Evolutionary conservation across 1,140 invertebrate species (phyloP).

Genomic region (Diprion similis): DNA sequence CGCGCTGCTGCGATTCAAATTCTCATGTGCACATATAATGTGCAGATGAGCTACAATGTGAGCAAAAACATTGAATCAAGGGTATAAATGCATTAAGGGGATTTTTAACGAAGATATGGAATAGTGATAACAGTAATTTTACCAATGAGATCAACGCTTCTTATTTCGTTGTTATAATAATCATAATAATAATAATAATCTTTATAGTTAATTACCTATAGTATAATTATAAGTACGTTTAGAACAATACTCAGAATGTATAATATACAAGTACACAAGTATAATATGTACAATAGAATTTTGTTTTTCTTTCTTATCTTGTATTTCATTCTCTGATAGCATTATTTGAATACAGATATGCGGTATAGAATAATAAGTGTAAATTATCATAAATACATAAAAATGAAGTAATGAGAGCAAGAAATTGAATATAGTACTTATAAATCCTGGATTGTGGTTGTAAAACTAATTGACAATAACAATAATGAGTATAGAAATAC

Average conservation of each 20-base stretch:
- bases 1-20: no score
- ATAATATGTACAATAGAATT: not conserved
- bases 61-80: no score
- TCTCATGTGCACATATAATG: no score
- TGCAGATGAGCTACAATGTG: no score
- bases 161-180: not conserved
- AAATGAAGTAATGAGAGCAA: not conserved
- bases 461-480: not conserved
- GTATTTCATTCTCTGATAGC: no score
- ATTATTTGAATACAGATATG: not conserved
- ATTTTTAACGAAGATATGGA: no score
- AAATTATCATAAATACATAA: not conserved
- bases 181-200: not conserved
- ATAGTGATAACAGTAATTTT: not conserved
- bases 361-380: not conserved
- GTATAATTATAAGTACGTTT: not conserved
- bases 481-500: no score
- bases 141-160: not conserved
- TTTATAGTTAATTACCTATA: not conserved
- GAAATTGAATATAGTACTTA: not conserved
- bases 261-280: not conserved
- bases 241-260: not conserved
- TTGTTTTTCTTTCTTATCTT: not conserved
- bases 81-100: no score
- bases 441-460: not conserved